Evolutionary conservation across 37 sponge, comb jelly and placozoan species (phyloP).

Genomic region (Bolinopsis microptera): DNA sequence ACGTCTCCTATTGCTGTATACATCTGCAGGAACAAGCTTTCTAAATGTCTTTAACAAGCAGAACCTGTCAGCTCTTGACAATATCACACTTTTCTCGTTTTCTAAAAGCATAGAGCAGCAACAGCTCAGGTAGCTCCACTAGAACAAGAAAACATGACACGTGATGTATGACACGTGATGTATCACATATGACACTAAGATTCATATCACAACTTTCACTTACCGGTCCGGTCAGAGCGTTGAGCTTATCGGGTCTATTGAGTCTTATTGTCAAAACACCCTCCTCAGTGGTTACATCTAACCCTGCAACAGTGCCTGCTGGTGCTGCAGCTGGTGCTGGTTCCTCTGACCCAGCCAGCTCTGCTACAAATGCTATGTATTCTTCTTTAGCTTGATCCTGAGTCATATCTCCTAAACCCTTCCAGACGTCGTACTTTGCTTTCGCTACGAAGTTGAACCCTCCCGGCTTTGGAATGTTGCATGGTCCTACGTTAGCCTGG

Average conservation of each 20-base stretch:
- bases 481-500: slow-evolving; percentile 82
- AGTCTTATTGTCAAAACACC: slow-evolving; percentile 81
- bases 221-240: slow-evolving; percentile 78
- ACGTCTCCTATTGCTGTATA: slow-evolving; percentile 73
- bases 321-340: neutral
- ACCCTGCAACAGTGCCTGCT: neutral
- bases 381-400: slow-evolving; percentile 72
- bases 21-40: slow-evolving; percentile 72
- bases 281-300: slow-evolving; percentile 70
- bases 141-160: no score
- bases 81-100: no score
- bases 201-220: no score
- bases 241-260: slow-evolving; percentile 84
- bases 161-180: no score
- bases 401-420: slow-evolving; percentile 70
- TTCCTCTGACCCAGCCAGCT: slow-evolving; percentile 68
- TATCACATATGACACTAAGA: no score
- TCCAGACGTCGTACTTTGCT: slow-evolving; percentile 97
- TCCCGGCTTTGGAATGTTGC: slow-evolving; percentile 85
- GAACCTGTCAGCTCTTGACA: no score
- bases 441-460: slow-evolving; percentile 87
- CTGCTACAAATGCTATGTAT: slow-evolving; percentile 75
- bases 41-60: no score
- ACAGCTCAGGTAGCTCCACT: no score
- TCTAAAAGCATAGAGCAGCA: no score